Evolutionary conservation across 2,113 vertebrate genomes (phyloP), one percentile per base, ranked within the genome.

Genomic region (Bos javanicus): DNA sequence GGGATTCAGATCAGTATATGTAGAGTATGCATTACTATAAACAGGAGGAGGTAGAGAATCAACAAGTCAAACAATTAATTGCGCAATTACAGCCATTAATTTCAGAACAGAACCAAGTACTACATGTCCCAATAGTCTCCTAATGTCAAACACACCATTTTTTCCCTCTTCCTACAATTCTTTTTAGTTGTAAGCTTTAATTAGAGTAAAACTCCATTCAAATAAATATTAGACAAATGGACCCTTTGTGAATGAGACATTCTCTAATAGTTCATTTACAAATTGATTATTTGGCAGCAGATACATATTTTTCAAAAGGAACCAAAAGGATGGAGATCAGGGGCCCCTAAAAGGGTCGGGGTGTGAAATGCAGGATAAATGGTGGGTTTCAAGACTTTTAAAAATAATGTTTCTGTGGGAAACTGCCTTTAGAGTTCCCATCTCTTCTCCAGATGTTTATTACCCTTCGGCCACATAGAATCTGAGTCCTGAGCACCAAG

Each of bases 381-480:
- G 5, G 9, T 46, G 2, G 1, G 52, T 33, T 48, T 26, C 2
- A 54, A 23, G 16, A 17, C 39, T n/a, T 39, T 83, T 39, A 4
- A 81, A 76, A 76, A 26, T n/a, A 39, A 57, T 56, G 17, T 80
- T 80, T 56, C 11, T n/a, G 19, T 50, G 56, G 39, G 36, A 62
- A 62, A 50, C 9, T 81, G 19, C 23, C 89, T 60, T 91, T 59
- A 91, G n/a, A 82, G 46, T 76, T 86, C 12, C 50, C 9, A 3
- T 39, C 16, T 62, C 36, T 90, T 88, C 43, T 36, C 14, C 4
- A 36, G 21, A 7, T 17, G 10, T 11, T 43, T 36, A n/a, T 25
- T 33, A 10, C 14, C 13, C 6, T 28, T 6, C 14, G 33, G 25
- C 52, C 36, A 16, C 0, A 0, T 13, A 48, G 25, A 21, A 36